These are phyloP conservation scores for Seriola quinqueradiata DNA, from an alignment of 2,113 vertebrate genomes.

Conservation along the genomic window DNA sequence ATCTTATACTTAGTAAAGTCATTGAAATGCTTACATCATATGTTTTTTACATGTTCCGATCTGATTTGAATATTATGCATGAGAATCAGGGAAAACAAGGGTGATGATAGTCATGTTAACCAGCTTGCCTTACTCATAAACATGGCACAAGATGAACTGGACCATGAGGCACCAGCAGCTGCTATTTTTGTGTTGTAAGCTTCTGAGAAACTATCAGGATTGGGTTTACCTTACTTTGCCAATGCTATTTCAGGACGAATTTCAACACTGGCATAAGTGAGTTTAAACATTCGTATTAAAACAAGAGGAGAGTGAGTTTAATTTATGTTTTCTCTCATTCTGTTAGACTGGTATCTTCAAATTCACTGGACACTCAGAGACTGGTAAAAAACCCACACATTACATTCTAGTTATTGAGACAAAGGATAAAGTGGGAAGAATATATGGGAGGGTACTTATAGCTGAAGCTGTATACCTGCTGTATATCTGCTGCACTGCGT, in stretches of 20 bases:
- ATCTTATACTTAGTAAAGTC: not conserved
- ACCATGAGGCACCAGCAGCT: constrained; percentile 49
- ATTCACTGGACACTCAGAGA: too few species aligned
- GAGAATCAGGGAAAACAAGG: constrained; percentile 23
- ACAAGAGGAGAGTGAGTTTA: not conserved
- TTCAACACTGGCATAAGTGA: constrained; percentile 4
- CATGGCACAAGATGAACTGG: constrained; percentile 36
- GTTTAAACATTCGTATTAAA: constrained; percentile 15
- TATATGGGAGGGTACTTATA: not conserved
- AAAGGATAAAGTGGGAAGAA: not conserved
- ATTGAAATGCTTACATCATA: not conserved
- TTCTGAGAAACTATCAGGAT: constrained; percentile 31
- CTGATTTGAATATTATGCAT: constrained; percentile 1
- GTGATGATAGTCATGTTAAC: constrained; percentile 15
- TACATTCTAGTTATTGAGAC: too few species aligned
- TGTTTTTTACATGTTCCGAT: not conserved
- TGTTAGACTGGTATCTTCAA: not conserved
- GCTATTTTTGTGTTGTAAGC: constrained; percentile 46
- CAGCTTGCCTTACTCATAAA: constrained; percentile 51
- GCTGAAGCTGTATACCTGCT: not conserved
- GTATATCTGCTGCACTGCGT: not conserved
- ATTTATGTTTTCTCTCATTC: not conserved
- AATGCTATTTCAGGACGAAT: constrained; percentile 29
- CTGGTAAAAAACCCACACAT: too few species aligned
- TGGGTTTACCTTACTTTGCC: constrained; percentile 39